Base-by-base conservation (phyloP, 2,888 invertebrate genomes). In the Hoplodrina blanda region DNA sequence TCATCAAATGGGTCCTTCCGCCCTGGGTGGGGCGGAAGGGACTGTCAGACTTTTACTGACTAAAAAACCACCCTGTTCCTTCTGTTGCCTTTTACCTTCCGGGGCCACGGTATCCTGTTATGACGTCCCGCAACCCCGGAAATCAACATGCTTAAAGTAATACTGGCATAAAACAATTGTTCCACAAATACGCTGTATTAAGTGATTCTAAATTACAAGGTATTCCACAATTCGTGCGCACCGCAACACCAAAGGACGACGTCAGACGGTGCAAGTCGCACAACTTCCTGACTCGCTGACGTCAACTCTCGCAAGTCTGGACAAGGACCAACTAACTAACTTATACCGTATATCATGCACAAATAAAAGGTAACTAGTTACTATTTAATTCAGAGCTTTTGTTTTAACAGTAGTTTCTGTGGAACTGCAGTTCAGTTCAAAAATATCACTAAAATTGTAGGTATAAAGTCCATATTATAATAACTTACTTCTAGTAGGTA, bases 261-360 rank as follows among this genome's bases (percentile, higher is more conserved):
- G 78, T 83, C 85, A 84, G 83, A 64, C 83, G 78, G 69, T 78
- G 82, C 83, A 82, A 86, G 87, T 87, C 85, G 82, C 84, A 79
- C 82, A 86, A 87, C 83, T 88, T 86, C 82, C 86, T 80, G 84
- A 78, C 82, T 79, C 50, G 78, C 82, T 84, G 85, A 84, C 85
- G 83, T 80, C 83, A 78, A 82, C 85, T 86, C 84, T 84, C 80
- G 84, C 81, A 87, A 88, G 84, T 85, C 83, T 84, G 90, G 89
- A 88, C 88, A 87, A 68, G 82, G 84, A 86, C 82, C 73, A 85
- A 88, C 84, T 86, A 87, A 86, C 84, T 88, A 86, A 87, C 84
- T 88, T 85, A 78, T 81, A 76, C 81, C 82, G 84, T 87, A 87
- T 82, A 87, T 88, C 83, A 85, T 77, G 74, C 71, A 80, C 76